Conservation (phyloP, 2,113 vertebrate genomes). For the Leucoraja erinaceus region DNA sequence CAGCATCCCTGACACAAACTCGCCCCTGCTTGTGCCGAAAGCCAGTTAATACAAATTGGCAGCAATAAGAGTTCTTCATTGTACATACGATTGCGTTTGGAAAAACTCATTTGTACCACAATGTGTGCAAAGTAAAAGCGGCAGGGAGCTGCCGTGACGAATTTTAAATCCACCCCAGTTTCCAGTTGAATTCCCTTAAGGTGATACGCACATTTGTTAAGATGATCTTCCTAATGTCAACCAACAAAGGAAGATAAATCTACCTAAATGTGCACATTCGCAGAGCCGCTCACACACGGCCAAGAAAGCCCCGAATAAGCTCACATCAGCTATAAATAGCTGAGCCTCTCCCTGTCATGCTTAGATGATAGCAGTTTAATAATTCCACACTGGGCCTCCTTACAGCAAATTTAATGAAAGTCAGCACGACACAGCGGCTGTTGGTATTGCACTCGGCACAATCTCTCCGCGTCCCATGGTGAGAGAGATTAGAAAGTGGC, state of each 20-base stretch:
- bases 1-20: neutral
- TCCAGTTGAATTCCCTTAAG: neutral
- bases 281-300: neutral
- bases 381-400: conserved; percentile 61
- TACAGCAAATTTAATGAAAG: conserved; percentile 70
- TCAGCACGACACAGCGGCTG: conserved; percentile 57
- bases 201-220: neutral
- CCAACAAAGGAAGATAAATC: neutral
- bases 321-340: conserved; percentile 53
- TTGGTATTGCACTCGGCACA: conserved; percentile 54
- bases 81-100: neutral
- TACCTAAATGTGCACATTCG: neutral
- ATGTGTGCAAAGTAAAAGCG: neutral
- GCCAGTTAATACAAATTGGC: neutral
- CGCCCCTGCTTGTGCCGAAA: neutral
- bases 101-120: neutral
- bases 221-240: neutral
- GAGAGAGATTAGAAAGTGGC: conserved; percentile 61
- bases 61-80: neutral
- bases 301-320: neutral
- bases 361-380: conserved; percentile 58
- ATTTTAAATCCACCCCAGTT: neutral
- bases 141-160: neutral
- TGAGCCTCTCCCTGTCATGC: conserved; percentile 54
- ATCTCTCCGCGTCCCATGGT: conserved; percentile 52